Base-by-base conservation (phyloP, 2,888 invertebrate species). In the Digitonthophagus gazella region DNA sequence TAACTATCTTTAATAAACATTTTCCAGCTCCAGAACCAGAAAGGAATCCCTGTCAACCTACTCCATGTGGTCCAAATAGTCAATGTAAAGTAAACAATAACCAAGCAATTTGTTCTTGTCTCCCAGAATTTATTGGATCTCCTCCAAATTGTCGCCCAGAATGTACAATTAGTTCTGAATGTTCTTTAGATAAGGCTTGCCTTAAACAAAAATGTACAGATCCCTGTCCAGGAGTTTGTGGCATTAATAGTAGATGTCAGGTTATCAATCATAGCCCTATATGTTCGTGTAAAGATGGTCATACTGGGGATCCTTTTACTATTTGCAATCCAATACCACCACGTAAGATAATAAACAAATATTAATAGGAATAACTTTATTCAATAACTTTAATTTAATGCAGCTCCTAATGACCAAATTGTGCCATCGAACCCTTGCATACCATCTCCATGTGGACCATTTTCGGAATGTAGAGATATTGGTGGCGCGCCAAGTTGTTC, bases 51-150 rank as follows among this genome's bases (percentile, higher is more conserved):
- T 91, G 91, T 75, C 83, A 87, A 64, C 93, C 93, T 65, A 90
- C 91, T 28, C 93, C 93, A 0, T 93, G 93, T 77, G 93, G 93
- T 15, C 88, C 92, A 3, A 92, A 93, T 79, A 90, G 91, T 75
- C 86, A 90, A 78, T 94, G 94, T 78, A 88, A 88, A 68, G 90
- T 89, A 76, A 81, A 88, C 66, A 78, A 78, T 65, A 77, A 78
- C 73, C 81, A 76, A 78, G 90, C 91, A 4, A 87, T 90, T 11
- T 93, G 93, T 76, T 89, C 88, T 70, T 93, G 93, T 74, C 84
- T 89, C 71, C 84, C 87, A 6, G 87, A 88, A 68, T 92, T 89
- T 76, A 85, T 89, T 72, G 93, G 93, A n/a, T 84, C 81, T 69
- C 90, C 91, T n/a, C 90, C 90, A 11, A 84, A 84, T 63, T 91